A percentile compares a stretch with the other conserved stretches of the same genome.
phyloP scores from a whole-genome alignment of 2,797 vertebrate species.

The Gobio occitaniae region DNA sequence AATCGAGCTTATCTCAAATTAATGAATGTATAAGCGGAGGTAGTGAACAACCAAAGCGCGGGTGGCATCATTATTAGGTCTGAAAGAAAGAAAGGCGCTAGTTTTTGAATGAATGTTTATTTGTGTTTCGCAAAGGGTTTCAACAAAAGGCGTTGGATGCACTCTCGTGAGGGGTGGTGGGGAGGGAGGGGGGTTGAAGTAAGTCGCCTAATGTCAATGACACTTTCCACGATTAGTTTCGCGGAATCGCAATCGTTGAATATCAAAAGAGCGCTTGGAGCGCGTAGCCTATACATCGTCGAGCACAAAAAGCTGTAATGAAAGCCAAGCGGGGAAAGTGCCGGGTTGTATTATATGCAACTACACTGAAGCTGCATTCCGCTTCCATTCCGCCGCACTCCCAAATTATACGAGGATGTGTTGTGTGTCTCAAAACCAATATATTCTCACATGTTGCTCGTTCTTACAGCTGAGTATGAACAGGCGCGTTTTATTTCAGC shows the following conservation, averaged over 20 bases:
- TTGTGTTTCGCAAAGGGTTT: slow-evolving; percentile 14
- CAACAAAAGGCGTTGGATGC: slow-evolving; percentile 47
- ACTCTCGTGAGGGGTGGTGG: background rate
- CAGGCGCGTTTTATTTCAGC: slow-evolving; percentile 54
- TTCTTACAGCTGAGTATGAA: slow-evolving; percentile 21
- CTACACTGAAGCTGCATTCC: slow-evolving; percentile 50
- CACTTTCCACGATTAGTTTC: slow-evolving; percentile 20
- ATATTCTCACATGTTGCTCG: slow-evolving; percentile 60
- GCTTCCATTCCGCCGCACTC: slow-evolving; percentile 45
- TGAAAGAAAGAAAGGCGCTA: slow-evolving; percentile 48
- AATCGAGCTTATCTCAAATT: slow-evolving; percentile 58
- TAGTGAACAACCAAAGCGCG: slow-evolving; percentile 59
- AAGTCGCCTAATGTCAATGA: slow-evolving; percentile 21
- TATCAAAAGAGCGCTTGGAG: slow-evolving; percentile 9
- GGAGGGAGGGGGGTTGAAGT: background rate
- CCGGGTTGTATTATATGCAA: slow-evolving; percentile 51
- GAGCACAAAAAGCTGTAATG: slow-evolving; percentile 43
- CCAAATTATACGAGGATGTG: slow-evolving; percentile 12
- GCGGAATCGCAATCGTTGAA: background rate
- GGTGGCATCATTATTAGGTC: slow-evolving; percentile 51
- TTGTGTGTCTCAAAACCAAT: slow-evolving; percentile 48
- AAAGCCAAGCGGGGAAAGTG: slow-evolving; percentile 45
- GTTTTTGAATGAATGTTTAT: slow-evolving; percentile 56
- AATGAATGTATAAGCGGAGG: slow-evolving; percentile 51
- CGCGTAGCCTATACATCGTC: slow-evolving; percentile 10